Conservation (phyloP, 1,140 invertebrate species). For the Scylla paramamosain region DNA sequence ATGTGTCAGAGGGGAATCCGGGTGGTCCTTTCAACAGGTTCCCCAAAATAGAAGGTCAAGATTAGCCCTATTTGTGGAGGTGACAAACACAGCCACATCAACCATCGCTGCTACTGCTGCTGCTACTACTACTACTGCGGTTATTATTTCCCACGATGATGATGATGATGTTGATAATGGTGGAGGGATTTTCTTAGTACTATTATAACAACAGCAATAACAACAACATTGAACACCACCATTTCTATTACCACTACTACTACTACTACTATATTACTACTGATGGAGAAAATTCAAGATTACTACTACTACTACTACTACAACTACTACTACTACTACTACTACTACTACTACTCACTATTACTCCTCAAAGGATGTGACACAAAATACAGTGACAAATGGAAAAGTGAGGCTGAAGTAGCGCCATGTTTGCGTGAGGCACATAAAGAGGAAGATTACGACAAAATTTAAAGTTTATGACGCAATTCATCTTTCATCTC, state of each 20-base stretch:
- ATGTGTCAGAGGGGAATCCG: neutral
- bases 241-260: neutral
- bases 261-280: neutral
- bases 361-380: too few relatives aligned
- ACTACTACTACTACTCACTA: too few relatives aligned
- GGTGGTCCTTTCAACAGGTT: neutral
- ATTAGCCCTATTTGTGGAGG: too few relatives aligned
- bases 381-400: too few relatives aligned
- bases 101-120: neutral
- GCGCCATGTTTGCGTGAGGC: too few relatives aligned
- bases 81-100: neutral
- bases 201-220: neutral
- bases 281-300: too few relatives aligned
- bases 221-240: neutral
- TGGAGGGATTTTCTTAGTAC: neutral
- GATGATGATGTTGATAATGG: neutral
- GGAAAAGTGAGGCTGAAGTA: too few relatives aligned
- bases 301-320: neutral
- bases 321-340: too few relatives aligned
- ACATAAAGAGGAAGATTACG: too few relatives aligned
- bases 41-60: too few relatives aligned
- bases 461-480: too few relatives aligned
- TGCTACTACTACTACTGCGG: neutral
- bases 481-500: too few relatives aligned
- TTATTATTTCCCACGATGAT: neutral